Evolutionary conservation across 2,888 invertebrate species (phyloP), one percentile per base, ranked within the genome.

Genomic region (Papilio elwesi): DNA sequence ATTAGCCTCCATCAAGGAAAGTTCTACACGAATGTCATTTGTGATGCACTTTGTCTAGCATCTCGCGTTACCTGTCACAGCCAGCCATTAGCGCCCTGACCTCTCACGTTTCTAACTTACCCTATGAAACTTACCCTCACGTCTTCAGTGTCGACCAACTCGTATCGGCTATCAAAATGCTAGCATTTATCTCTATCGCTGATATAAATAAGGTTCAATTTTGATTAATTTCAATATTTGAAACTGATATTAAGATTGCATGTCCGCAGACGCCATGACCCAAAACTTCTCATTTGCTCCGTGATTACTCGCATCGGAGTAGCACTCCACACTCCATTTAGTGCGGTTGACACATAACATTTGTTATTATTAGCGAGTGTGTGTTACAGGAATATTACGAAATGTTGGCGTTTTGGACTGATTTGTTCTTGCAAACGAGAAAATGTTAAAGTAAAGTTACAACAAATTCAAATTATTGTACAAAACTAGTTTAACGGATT

Each of bases 41-140:
- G 81, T 84, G 87, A 87, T 93, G 93, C 93, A 93, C 93, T 93
- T 91, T 91, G 90, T 90, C 88, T 87, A 80, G 70, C 83, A 80
- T 88, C 87, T 93, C 92, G 81, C 83, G 83, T 93, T 93, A 93
- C 93, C 91, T 93, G 93, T 91, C 92, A 88, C 84, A 81, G 83
- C 77, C 89, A 87, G 85, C 92, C 91, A 93, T 93, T 93, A 93
- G 90, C 83, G 85, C 81, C 79, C 78, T 89, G 90, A 92, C 92
- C 91, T 90, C 88, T 86, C 86, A 83, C 85, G 82, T 85, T 78
- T 78, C 81, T 68, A 80, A 83, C 85, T 82, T 86, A 84, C 89
- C 87, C 86, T 84, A 86, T 83, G 84, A 84, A 86, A 88, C 86
- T 85, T 88, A 87, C 90, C 87, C 90, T 82, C 78, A 79, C 83